Evolutionary conservation across 2,113 vertebrate genomes (phyloP), one percentile per base, ranked within the genome.

Genomic region (Synodontis membranacea): DNA sequence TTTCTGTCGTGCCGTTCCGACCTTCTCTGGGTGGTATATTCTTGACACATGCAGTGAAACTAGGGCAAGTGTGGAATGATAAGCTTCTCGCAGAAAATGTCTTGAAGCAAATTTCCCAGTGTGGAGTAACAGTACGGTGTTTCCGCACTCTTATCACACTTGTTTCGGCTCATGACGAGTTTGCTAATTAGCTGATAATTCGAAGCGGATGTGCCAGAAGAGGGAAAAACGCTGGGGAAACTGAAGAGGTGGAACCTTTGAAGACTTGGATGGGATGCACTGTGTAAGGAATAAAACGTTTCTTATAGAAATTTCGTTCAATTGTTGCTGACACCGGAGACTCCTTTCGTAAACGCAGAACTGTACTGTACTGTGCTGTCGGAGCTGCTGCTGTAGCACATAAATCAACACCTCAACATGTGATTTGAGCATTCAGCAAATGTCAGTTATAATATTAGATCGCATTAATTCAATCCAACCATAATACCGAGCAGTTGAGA

Each of bases 151-250:
- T 50, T 64, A 79, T 79, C 84, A 21, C 74, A 79, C 74, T 50
- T 34, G 39, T 64, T 48, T 60, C 72, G 19, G 82, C 64, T 42
- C 66, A 52, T 50, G 74, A 79, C 58, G 44, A 66, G 56, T 44
- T 79, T 76, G 46, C 52, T 64, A 72, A 79, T 85, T 85, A 79
- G 64, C 74, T 85, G 84, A 79, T 85, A 78, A 85, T 44, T 78
- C 34, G 70, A 76, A 23, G 58, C 31, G 23, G 50, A 79, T 85
- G 56, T 78, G n/a, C 60, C 50, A 14, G 72, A 34, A 74, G 82
- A 42, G 82, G 66, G 66, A 83, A 82, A 82, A 83, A 34, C 83
- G 60, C 37, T 23, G 42, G 23, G 42, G 42, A 78, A 37, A 23
- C n/a, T 37, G 76, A 54, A 23, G 48, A 23, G 37, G 19, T 19